phyloP scores from a whole-genome alignment of 1,140 invertebrate genomes.

The Ditylenchus dipsaci region DNA sequence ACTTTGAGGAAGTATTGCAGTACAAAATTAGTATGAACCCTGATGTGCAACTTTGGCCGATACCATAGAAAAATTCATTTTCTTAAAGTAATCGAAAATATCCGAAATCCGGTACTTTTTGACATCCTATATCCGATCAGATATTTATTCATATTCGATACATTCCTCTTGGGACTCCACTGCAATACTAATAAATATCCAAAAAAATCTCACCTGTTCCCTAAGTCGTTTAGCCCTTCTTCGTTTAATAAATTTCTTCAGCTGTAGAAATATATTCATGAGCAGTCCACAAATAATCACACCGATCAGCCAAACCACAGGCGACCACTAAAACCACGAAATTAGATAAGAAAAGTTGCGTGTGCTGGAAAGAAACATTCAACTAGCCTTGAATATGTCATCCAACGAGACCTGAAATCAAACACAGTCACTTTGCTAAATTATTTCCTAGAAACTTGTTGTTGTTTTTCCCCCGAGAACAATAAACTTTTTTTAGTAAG shows the following conservation, averaged over 20 bases:
- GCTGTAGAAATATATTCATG: constrained; percentile 32
- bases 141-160: no score
- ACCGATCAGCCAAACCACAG: constrained; percentile 34
- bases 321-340: constrained; percentile 17
- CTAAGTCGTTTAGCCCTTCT: constrained; percentile 17
- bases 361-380: not conserved
- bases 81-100: no score
- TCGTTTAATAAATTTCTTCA: constrained; percentile 23
- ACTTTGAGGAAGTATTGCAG: no score
- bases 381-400: constrained; percentile 25
- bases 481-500: no score
- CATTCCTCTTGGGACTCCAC: not conserved
- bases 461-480: no score
- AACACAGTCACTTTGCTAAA: no score
- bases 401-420: constrained; percentile 32
- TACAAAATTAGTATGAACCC: no score
- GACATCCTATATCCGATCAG: no score
- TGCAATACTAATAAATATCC: not conserved
- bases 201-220: constrained; percentile 9
- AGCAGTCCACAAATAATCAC: constrained; percentile 29
- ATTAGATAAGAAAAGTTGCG: not conserved
- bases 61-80: no score
- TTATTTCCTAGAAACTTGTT: no score
- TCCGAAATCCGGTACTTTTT: no score
- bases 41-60: no score